A percentile compares a stretch with the other conserved stretches of the same genome.
Evolutionary conservation across 2,113 vertebrate species (phyloP).

Genomic region (Casuarius casuarius): DNA sequence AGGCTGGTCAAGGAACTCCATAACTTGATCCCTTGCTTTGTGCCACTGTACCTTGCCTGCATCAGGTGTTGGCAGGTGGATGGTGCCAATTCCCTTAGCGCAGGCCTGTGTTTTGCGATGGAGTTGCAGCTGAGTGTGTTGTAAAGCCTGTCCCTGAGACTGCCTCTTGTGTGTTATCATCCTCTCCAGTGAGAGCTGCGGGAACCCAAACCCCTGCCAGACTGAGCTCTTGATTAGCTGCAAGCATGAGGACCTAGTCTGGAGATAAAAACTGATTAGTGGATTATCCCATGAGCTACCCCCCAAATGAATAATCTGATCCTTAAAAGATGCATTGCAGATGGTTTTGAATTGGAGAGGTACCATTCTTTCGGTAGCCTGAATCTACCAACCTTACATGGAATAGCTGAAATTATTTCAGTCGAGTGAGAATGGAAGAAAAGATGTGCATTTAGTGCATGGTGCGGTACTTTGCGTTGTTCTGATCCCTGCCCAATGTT

Average conservation of each 20-base stretch:
- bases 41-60: not conserved
- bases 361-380: slow-evolving; percentile 10
- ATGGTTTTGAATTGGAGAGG: slow-evolving; percentile 10
- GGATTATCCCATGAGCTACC: not conserved
- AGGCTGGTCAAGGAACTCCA: not conserved
- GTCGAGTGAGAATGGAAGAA: not conserved
- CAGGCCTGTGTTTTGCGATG: not conserved
- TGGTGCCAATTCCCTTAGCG: not conserved
- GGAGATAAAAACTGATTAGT: slow-evolving; percentile 22
- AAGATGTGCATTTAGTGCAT: not conserved
- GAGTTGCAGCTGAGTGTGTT: not conserved
- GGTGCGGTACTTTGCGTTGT: not conserved
- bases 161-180: not conserved
- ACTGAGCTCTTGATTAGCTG: not conserved
- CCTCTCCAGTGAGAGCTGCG: not conserved
- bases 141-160: not conserved
- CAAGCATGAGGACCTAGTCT: not conserved
- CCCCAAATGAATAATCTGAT: slow-evolving; percentile 6
- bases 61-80: not conserved
- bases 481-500: not conserved
- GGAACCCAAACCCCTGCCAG: not conserved
- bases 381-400: not conserved
- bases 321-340: slow-evolving; percentile 34
- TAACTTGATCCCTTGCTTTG: not conserved
- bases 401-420: not conserved